Evolutionary conservation across 2,888 invertebrate genomes (phyloP).

Genomic region (Antitype chi): DNA sequence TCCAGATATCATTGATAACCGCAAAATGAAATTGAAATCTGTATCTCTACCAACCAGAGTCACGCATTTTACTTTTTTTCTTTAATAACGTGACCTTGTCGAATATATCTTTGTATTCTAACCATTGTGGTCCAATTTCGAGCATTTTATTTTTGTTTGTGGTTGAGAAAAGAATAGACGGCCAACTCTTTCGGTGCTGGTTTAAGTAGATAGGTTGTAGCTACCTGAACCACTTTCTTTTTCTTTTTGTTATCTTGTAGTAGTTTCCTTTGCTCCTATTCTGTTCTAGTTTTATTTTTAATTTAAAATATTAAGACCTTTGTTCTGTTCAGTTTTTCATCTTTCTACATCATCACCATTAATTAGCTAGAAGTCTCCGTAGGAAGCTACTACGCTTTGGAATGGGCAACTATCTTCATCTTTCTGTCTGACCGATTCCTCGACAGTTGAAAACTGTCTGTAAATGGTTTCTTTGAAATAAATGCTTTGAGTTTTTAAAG

Average conservation of each 20-base stretch:
- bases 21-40: constrained; percentile 68
- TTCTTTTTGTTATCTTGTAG: constrained; percentile 1
- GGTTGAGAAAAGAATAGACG: constrained; percentile 36
- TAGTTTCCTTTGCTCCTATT: neutral
- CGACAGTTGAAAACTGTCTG: neutral
- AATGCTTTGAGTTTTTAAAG: constrained; percentile 10
- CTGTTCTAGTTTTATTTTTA: constrained; percentile 10
- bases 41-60: constrained; percentile 51
- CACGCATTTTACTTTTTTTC: constrained; percentile 62
- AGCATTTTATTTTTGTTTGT: constrained; percentile 54
- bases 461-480: constrained; percentile 10
- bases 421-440: neutral
- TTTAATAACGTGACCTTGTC: constrained; percentile 64
- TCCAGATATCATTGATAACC: constrained; percentile 47
- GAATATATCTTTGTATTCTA: constrained; percentile 45
- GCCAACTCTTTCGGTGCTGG: neutral
- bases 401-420: neutral
- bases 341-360: neutral
- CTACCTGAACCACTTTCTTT: constrained; percentile 45
- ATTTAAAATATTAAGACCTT: neutral
- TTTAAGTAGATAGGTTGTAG: constrained; percentile 4
- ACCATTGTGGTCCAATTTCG: constrained; percentile 58
- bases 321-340: neutral
- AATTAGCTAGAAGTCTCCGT: neutral
- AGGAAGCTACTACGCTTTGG: neutral